phyloP scores from a whole-genome alignment of 2,113 vertebrate species.

The Carollia perspicillata region DNA sequence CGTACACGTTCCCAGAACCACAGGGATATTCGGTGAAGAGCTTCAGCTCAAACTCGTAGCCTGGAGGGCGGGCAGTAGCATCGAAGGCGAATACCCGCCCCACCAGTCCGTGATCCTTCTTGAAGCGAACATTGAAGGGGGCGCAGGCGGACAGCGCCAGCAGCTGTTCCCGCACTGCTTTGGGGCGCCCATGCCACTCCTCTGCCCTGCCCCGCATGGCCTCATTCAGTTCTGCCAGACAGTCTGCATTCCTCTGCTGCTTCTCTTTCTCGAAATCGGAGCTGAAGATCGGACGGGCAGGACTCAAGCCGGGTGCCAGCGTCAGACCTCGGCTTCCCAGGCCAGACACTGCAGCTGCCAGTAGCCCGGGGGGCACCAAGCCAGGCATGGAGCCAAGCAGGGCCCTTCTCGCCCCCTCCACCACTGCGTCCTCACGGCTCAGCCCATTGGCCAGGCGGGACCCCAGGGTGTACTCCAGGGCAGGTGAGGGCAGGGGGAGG shows the following conservation, averaged over 20 bases:
- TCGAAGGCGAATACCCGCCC: constrained; percentile 91
- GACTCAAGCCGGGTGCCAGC: constrained; percentile 83
- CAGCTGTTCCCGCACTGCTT: constrained; percentile 87
- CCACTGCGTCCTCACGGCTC: constrained; percentile 82
- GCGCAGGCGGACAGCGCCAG: constrained; percentile 84
- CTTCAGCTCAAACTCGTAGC: constrained; percentile 88
- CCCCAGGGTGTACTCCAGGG: constrained; percentile 80
- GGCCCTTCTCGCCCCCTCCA: constrained; percentile 86
- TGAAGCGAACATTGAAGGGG: constrained; percentile 92
- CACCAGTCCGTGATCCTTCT: constrained; percentile 89
- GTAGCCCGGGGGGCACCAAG: constrained; percentile 84
- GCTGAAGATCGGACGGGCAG: constrained; percentile 81
- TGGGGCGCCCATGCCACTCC: constrained; percentile 90
- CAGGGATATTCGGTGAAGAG: constrained; percentile 90
- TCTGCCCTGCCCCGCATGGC: constrained; percentile 86
- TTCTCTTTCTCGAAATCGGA: constrained; percentile 88
- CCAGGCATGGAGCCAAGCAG: constrained; percentile 86
- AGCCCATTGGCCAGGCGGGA: constrained; percentile 86
- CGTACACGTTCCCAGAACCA: constrained; percentile 89
- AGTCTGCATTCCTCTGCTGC: constrained; percentile 79
- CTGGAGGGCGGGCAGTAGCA: constrained; percentile 76
- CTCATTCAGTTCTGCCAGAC: constrained; percentile 85
- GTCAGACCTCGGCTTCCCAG: constrained; percentile 82
- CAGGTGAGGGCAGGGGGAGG: constrained; percentile 62
- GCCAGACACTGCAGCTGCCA: constrained; percentile 85